phyloP scores from a whole-genome alignment of 92 coral and sea anemone species.

The Scolanthus callimorphus region DNA sequence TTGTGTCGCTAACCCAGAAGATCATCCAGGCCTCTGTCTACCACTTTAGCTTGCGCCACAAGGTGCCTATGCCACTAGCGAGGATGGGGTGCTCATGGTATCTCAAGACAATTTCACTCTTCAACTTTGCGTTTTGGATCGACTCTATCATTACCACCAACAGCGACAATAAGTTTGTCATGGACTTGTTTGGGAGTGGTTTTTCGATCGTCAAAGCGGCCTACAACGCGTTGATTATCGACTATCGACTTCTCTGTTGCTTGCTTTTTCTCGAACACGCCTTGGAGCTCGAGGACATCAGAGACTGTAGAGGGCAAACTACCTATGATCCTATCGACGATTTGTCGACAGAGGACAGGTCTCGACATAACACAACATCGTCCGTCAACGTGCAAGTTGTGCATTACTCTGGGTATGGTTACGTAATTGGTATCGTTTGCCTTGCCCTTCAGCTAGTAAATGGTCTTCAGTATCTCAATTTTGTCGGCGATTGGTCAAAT shows the following conservation, averaged over 20 bases:
- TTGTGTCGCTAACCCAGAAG: constrained; percentile 60
- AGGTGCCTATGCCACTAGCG: constrained; percentile 52
- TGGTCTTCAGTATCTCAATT: constrained; percentile 76
- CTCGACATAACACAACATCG: constrained; percentile 2
- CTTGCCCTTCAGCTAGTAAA: constrained; percentile 52
- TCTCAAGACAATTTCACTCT: constrained; percentile 58
- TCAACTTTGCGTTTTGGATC: constrained; percentile 81
- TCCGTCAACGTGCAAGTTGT: constrained; percentile 55
- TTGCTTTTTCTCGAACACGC: constrained; percentile 84
- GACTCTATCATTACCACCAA: constrained; percentile 61
- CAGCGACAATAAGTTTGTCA: constrained; percentile 56
- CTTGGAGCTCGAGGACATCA: constrained; percentile 62
- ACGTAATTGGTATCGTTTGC: constrained; percentile 53
- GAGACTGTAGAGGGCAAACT: constrained; percentile 18
- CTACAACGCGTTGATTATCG: constrained; percentile 76
- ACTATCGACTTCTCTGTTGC: constrained; percentile 82
- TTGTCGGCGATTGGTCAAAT: constrained; percentile 73
- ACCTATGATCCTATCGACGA: constrained; percentile 32
- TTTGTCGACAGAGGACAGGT: neutral
- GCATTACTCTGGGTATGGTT: constrained; percentile 70
- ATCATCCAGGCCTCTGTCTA: constrained; percentile 67
- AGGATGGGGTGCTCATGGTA: constrained; percentile 83
- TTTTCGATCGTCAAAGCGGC: constrained; percentile 74
- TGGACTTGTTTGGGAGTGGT: constrained; percentile 56
- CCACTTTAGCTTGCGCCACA: constrained; percentile 79